Conservation (phyloP, 2,113 vertebrate species). For the Phycodurus eques region DNA sequence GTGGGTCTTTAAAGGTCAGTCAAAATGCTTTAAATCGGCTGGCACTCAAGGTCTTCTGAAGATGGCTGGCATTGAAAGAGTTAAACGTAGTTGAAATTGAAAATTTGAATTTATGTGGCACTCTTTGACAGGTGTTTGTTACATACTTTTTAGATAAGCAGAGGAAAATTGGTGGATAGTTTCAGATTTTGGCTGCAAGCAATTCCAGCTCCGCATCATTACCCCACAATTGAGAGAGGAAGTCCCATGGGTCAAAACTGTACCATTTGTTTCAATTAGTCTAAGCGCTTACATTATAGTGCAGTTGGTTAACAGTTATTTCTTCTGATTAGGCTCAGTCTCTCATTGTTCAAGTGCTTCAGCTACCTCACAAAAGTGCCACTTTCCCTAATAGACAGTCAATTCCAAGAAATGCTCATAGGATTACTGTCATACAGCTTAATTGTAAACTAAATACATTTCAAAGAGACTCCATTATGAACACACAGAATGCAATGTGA, state of each 20-base stretch:
- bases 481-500: background rate
- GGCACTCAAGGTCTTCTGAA: no score
- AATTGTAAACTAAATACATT: background rate
- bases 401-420: slow-evolving; percentile 10
- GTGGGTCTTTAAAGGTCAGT: no score
- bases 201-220: slow-evolving; percentile 58
- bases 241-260: slow-evolving; percentile 51
- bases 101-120: no score
- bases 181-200: slow-evolving; percentile 28
- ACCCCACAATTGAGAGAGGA: slow-evolving; percentile 42
- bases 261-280: slow-evolving; percentile 57
- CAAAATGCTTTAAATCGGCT: no score
- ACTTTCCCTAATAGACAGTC: slow-evolving; percentile 60
- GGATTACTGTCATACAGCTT: background rate
- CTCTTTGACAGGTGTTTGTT: no score
- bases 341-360: slow-evolving; percentile 31
- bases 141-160: no score
- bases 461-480: background rate
- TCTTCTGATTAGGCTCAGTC: slow-evolving; percentile 30
- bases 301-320: slow-evolving; percentile 55
- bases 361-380: slow-evolving; percentile 15
- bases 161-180: no score
- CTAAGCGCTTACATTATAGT: slow-evolving; percentile 29
- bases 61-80: no score
- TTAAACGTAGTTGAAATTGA: no score